Percentiles rank a stretch among this genome's conserved stretches.
phyloP scores from a whole-genome alignment of 2,888 invertebrate genomes.

The Odontothrips loti region DNA sequence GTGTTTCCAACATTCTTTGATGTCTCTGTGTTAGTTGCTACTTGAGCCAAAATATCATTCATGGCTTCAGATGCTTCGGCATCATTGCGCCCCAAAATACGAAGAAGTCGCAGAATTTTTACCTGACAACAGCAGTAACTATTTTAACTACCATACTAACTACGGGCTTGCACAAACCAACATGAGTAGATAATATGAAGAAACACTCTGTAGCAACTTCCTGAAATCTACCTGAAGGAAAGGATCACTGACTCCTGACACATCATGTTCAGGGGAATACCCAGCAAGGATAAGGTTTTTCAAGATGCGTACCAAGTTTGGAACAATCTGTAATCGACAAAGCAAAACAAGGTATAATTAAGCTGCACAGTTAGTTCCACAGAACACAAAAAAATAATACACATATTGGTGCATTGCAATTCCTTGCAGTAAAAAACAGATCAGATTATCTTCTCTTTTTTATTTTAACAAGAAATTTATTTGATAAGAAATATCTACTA shows the following conservation, averaged over 20 bases:
- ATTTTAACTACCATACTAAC: conserved; percentile 30
- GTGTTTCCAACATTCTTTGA: conserved; percentile 99
- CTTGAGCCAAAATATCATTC: conserved; percentile 99
- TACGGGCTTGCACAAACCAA: conserved; percentile 28
- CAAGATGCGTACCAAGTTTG: conserved; percentile 94
- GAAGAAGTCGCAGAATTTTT: conserved; percentile 89
- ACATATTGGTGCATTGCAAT: too few species aligned
- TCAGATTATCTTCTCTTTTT: not conserved
- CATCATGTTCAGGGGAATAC: conserved; percentile 99
- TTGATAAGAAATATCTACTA: too few species aligned
- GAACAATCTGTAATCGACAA: conserved; percentile 78
- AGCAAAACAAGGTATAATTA: conserved; percentile 31
- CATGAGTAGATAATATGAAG: conserved; percentile 15
- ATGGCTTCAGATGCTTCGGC: conserved; percentile 97
- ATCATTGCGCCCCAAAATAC: conserved; percentile 94
- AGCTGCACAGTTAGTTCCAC: not conserved
- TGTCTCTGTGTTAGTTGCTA: conserved; percentile 99
- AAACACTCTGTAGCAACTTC: not conserved
- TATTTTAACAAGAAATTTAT: not conserved
- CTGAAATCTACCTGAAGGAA: conserved; percentile 80
- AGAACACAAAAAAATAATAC: too few species aligned
- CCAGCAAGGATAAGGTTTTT: conserved; percentile 98
- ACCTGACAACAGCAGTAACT: conserved; percentile 56
- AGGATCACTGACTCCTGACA: conserved; percentile 98
- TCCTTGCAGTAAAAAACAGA: not conserved